A percentile compares a stretch with the other conserved stretches of the same genome.
Evolutionary conservation across 2,888 invertebrate species (phyloP).

Genomic region (Epistrophe eligans): DNA sequence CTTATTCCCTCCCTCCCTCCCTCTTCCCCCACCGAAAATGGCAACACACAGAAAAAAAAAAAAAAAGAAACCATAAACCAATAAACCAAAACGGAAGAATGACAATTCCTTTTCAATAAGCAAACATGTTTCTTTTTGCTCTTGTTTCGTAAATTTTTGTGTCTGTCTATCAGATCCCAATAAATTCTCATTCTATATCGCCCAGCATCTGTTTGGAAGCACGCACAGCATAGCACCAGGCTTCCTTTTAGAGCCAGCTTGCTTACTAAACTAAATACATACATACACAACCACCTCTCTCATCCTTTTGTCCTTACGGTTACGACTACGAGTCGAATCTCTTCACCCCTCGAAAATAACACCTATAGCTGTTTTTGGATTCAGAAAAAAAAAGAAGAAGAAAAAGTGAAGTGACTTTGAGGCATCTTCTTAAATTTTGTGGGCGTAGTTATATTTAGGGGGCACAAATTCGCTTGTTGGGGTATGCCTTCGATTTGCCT

Average conservation of each 20-base stretch:
- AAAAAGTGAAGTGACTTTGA: constrained; percentile 35
- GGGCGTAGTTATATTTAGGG: not conserved
- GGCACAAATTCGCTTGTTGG: constrained; percentile 2
- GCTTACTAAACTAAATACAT: not conserved
- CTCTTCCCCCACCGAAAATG: not conserved
- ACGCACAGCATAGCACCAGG: constrained; percentile 29
- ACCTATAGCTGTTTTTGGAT: constrained; percentile 42
- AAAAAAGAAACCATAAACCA: constrained; percentile 66
- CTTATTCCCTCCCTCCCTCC: not conserved
- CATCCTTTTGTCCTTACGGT: not conserved
- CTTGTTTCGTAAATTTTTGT: constrained; percentile 37
- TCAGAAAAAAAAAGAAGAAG: constrained; percentile 30
- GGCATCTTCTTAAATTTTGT: constrained; percentile 43
- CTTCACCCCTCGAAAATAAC: not conserved
- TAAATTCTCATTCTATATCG: constrained; percentile 54
- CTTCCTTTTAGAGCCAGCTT: not conserved
- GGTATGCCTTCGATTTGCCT: constrained; percentile 38
- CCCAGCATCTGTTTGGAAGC: constrained; percentile 63
- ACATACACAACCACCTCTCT: not conserved
- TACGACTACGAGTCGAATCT: no score
- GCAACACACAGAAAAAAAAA: constrained; percentile 17
- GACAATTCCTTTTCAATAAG: constrained; percentile 76
- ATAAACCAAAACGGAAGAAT: constrained; percentile 74
- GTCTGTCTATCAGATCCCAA: constrained; percentile 68
- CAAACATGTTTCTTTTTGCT: constrained; percentile 65